Percentiles rank a stretch among this genome's conserved stretches.
phyloP scores from a whole-genome alignment of 2,113 vertebrate genomes.

The Origma solitaria region DNA sequence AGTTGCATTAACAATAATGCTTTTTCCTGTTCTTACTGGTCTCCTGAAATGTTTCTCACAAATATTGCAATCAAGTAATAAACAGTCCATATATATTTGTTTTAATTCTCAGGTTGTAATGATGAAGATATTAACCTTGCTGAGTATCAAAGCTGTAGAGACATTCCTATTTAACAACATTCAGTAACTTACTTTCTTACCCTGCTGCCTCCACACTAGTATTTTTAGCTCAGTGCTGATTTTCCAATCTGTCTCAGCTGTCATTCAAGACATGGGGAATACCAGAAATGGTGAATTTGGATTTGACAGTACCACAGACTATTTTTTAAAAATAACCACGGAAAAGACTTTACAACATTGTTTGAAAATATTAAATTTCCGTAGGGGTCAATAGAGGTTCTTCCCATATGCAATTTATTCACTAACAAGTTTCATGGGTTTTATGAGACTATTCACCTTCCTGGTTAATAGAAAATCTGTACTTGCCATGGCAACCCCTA shows the following conservation, averaged over 20 bases:
- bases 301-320: neutral
- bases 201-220: conserved; percentile 3
- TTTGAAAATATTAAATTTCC: conserved; percentile 40
- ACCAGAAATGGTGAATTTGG: conserved; percentile 4
- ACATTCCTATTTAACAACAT: neutral
- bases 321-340: neutral
- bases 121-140: neutral
- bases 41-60: neutral
- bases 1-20: neutral
- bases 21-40: neutral
- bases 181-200: neutral
- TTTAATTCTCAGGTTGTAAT: neutral
- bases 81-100: neutral
- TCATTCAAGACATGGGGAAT: conserved; percentile 22
- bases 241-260: conserved; percentile 21
- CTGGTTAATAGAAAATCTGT: conserved; percentile 57
- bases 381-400: neutral
- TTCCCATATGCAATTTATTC: conserved; percentile 27
- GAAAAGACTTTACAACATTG: neutral
- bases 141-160: neutral
- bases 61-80: neutral
- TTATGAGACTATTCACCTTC: conserved; percentile 44
- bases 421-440: conserved; percentile 25
- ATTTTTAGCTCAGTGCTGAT: conserved; percentile 51
- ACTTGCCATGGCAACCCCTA: conserved; percentile 45